Evolutionary conservation across 2,888 invertebrate genomes (phyloP), one percentile per base, ranked within the genome.

Genomic region (Heliconius cydno): DNA sequence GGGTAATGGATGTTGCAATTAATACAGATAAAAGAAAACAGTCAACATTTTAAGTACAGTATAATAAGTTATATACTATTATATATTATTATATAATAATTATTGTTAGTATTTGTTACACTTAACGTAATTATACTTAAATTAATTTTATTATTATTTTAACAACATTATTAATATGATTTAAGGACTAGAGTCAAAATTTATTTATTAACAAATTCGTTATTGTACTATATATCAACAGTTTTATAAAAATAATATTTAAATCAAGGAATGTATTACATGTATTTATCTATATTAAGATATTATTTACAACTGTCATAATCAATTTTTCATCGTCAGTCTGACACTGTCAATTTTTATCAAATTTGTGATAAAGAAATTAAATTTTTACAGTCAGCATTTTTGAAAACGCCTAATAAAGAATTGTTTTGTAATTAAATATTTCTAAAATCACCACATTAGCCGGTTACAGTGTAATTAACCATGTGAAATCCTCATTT

Each of bases 361-460:
- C 79, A 85, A 77, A 30, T 83, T 81, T 38, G 80, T 83, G 85
- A 84, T 86, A 85, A 83, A 81, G 83, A 85, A 84, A 83, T 82
- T 79, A 84, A 84, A 84, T 81, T 82, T 82, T 82, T 73, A 83
- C 83, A 83, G 81, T 85, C 85, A 85, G 85, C 83, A 78, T 79
- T 80, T 82, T 83, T 82, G 57, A n/a, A 30, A 73, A 60, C 34
- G 57, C 34, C n/a, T n/a, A 73, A 34, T 60, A 34, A 60, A 73
- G 13, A 1, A 28, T 60, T 34, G 4, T 60, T 34, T 34, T 57
- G 9, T 60, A 60, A 73, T 73, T 34, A 34, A 28, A 73, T 73
- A 38, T 57, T 57, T 5, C 57, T 30, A 34, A 28, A 57, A 34
- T 30, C 30, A 25, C 12, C 5, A 52, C 52, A 46, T 4, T 13